Evolutionary conservation across 2,113 vertebrate genomes (phyloP).

Genomic region (Cyprinus carpio): DNA sequence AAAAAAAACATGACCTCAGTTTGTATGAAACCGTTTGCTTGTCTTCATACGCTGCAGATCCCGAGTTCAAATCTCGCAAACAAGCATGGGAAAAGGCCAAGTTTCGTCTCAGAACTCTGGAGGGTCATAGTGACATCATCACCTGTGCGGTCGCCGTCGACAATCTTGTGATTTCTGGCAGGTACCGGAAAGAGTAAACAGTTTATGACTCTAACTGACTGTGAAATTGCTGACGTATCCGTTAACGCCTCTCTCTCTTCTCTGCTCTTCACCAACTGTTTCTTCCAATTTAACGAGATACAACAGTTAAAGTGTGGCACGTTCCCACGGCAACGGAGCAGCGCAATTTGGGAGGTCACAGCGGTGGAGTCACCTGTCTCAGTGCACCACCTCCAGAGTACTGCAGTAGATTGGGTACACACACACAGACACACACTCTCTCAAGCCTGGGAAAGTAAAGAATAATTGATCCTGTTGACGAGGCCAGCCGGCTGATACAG

Average conservation of each 20-base stretch:
- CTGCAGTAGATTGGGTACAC: slow-evolving; percentile 75
- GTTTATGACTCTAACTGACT: slow-evolving; percentile 8
- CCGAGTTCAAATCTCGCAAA: slow-evolving; percentile 65
- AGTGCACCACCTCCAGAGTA: slow-evolving; percentile 72
- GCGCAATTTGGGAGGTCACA: slow-evolving; percentile 80
- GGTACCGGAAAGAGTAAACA: slow-evolving; percentile 65
- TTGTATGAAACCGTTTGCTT: neutral
- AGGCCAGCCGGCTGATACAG: slow-evolving; percentile 26
- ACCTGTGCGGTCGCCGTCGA: slow-evolving; percentile 78
- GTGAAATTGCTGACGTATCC: slow-evolving; percentile 22
- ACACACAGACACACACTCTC: slow-evolving; percentile 40
- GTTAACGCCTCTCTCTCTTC: slow-evolving; percentile 14
- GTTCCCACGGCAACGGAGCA: slow-evolving; percentile 81
- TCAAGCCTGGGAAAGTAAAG: neutral
- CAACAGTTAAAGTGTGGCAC: slow-evolving; percentile 81
- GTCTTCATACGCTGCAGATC: slow-evolving; percentile 59
- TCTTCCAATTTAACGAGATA: slow-evolving; percentile 69
- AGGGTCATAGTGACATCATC: slow-evolving; percentile 81
- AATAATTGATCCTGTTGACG: slow-evolving; percentile 24
- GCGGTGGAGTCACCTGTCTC: slow-evolving; percentile 77
- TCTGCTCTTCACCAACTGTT: slow-evolving; percentile 7
- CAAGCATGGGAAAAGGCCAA: slow-evolving; percentile 72
- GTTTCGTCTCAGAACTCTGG: slow-evolving; percentile 75
- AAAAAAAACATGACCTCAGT: neutral
- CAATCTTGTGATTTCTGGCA: slow-evolving; percentile 80